Evolutionary conservation across 92 coral and sea anemone species (phyloP).

Genomic region (Paragorgia papillata): DNA sequence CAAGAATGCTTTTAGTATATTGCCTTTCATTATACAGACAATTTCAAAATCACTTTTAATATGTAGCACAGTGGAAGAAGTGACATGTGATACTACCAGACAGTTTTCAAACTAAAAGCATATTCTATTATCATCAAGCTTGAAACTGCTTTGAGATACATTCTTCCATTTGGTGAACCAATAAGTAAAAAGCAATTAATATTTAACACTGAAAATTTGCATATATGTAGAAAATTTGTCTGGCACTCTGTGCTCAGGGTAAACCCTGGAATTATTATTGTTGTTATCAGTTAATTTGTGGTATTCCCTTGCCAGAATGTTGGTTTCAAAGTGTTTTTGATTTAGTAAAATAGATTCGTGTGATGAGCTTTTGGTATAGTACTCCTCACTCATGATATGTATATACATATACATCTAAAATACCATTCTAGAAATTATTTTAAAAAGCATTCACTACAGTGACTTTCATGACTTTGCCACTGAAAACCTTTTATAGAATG

Average conservation of each 20-base stretch:
- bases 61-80: too few relatives aligned
- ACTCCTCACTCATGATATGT: too few relatives aligned
- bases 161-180: conserved; percentile 22
- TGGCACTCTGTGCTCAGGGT: conserved; percentile 44
- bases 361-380: too few relatives aligned
- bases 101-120: neutral
- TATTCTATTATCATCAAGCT: neutral
- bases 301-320: conserved; percentile 18
- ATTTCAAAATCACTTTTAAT: too few relatives aligned
- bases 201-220: conserved; percentile 33
- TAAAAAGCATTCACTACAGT: too few relatives aligned
- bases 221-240: conserved; percentile 25
- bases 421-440: too few relatives aligned
- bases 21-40: too few relatives aligned
- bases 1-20: too few relatives aligned
- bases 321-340: conserved; percentile 18
- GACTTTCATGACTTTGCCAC: too few relatives aligned
- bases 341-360: neutral
- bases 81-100: too few relatives aligned
- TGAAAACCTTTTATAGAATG: too few relatives aligned
- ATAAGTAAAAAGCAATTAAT: conserved; percentile 36
- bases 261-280: conserved; percentile 34
- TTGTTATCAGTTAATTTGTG: conserved; percentile 39
- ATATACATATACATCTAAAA: too few relatives aligned
- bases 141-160: neutral